A percentile compares a stretch with the other conserved stretches of the same genome.
Conservation (phyloP, 2,113 vertebrate species). For the Monopterus albus region DNA sequence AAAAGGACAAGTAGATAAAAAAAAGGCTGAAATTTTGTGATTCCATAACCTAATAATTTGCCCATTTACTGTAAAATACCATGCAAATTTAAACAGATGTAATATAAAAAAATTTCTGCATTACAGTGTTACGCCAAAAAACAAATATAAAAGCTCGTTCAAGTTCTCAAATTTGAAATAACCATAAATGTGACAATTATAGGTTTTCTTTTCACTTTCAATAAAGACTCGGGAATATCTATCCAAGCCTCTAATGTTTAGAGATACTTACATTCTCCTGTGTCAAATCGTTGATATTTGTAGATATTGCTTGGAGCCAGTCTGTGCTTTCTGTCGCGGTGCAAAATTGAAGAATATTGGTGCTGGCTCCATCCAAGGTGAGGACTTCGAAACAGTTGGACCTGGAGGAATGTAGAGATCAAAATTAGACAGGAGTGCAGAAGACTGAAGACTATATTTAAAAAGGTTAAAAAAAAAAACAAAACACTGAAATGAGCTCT, state of each 20-base stretch:
- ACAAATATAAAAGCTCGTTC: neutral
- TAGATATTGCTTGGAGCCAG: constrained; percentile 93
- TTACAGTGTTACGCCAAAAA: neutral
- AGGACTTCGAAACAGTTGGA: constrained; percentile 92
- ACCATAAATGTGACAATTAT: neutral
- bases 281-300: constrained; percentile 89
- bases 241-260: neutral
- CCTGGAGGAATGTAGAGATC: constrained; percentile 80
- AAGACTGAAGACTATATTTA: constrained; percentile 20
- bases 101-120: neutral
- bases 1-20: too few relatives aligned
- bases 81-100: too few relatives aligned
- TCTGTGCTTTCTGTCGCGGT: constrained; percentile 90
- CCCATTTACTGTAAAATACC: too few relatives aligned
- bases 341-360: constrained; percentile 91
- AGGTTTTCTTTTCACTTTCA: neutral
- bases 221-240: neutral
- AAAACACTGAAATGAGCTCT: neutral
- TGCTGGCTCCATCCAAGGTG: constrained; percentile 87
- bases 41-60: neutral
- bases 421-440: constrained; percentile 28
- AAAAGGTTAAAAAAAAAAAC: too few relatives aligned
- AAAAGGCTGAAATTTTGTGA: too few relatives aligned
- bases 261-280: constrained; percentile 89
- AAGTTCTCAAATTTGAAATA: neutral